Percentiles rank a stretch among this genome's conserved stretches.
Conservation (phyloP, 2,888 invertebrate genomes). For the Pollenia labialis region DNA sequence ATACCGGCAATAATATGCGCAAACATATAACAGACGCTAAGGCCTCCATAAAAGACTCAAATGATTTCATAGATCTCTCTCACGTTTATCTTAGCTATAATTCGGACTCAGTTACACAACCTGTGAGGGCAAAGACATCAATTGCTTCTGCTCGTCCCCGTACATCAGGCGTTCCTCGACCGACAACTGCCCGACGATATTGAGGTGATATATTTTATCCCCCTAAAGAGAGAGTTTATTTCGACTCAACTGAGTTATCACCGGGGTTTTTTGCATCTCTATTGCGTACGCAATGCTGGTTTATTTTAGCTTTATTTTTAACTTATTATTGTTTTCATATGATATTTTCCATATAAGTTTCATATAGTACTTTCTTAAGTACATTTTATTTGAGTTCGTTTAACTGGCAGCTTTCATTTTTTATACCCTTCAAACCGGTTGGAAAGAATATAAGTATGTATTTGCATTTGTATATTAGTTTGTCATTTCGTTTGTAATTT, state of each 20-base stretch:
- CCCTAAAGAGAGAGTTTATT: conserved; percentile 17
- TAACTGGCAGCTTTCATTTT: background rate
- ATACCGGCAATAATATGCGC: conserved; percentile 99
- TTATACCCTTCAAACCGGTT: too few species aligned
- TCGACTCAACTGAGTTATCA: conserved; percentile 48
- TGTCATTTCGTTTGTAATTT: too few species aligned
- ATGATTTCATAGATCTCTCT: conserved; percentile 87
- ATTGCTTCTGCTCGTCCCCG: conserved; percentile 84
- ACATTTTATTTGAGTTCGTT: background rate
- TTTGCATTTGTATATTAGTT: too few species aligned
- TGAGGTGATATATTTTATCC: conserved; percentile 74
- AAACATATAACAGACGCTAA: conserved; percentile 86
- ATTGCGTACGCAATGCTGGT: conserved; percentile 77
- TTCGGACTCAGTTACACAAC: conserved; percentile 86
- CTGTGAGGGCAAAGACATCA: conserved; percentile 85
- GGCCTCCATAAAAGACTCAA: conserved; percentile 83
- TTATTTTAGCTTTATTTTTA: conserved; percentile 75
- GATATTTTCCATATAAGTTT: conserved; percentile 73
- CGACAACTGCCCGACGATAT: conserved; percentile 84
- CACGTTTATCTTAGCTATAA: conserved; percentile 88
- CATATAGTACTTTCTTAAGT: background rate
- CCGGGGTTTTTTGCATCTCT: conserved; percentile 57
- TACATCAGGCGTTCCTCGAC: conserved; percentile 85
- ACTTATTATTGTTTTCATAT: conserved; percentile 76
- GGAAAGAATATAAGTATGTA: too few species aligned